phyloP scores from a whole-genome alignment of 2,797 vertebrate genomes.

The Schizopygopsis pylzovi region DNA sequence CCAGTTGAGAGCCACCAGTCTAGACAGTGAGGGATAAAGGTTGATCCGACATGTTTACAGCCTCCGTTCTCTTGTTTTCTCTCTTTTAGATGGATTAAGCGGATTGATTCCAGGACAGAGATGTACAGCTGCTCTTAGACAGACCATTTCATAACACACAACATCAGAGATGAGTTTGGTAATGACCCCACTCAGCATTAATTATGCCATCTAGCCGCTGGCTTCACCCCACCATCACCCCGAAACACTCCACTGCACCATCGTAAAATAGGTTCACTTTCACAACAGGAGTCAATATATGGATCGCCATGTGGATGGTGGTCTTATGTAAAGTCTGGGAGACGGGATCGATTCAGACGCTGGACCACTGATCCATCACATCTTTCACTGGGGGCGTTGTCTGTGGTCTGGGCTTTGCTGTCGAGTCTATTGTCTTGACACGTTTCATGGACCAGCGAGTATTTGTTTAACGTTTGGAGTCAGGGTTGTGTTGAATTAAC shows the following conservation, averaged over 20 bases:
- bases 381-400: conserved; percentile 29
- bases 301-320: conserved; percentile 35
- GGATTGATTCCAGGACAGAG: conserved; percentile 43
- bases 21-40: conserved; percentile 5
- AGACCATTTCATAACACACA: conserved; percentile 40
- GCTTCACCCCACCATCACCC: conserved; percentile 20
- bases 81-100: conserved; percentile 23
- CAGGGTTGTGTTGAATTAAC: background rate
- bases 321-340: conserved; percentile 40
- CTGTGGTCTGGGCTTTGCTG: conserved; percentile 22
- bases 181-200: conserved; percentile 51
- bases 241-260: conserved; percentile 13
- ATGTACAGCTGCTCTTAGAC: conserved; percentile 20
- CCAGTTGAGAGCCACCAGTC: background rate
- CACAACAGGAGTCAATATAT: conserved; percentile 47
- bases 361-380: conserved; percentile 42
- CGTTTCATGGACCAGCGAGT: conserved; percentile 38
- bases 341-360: conserved; percentile 21
- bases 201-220: conserved; percentile 40
- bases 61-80: conserved; percentile 15
- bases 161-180: conserved; percentile 38
- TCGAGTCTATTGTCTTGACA: conserved; percentile 32
- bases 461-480: conserved; percentile 26
- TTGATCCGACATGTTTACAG: conserved; percentile 13
- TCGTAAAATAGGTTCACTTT: conserved; percentile 40